Evolutionary conservation across 2,888 invertebrate species (phyloP).

Genomic region (Gari tellinella): DNA sequence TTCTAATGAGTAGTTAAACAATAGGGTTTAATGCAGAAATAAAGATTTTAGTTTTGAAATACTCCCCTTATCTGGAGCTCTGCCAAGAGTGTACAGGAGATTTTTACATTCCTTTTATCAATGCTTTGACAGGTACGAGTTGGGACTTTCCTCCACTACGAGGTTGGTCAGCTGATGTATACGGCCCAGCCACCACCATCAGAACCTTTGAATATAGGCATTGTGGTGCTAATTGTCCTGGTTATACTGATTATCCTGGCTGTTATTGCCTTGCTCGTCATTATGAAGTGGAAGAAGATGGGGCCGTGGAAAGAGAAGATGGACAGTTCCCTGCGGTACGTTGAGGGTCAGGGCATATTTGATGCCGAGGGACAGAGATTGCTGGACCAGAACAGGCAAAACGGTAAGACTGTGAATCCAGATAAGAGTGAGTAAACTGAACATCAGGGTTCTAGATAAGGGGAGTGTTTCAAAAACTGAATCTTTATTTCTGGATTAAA

Average conservation of each 20-base stretch:
- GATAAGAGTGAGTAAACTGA: no score
- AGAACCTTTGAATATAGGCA: slow-evolving; percentile 41
- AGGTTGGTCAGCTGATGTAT: slow-evolving; percentile 73
- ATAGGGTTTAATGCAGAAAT: no score
- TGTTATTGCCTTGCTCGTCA: slow-evolving; percentile 61
- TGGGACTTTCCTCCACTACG: slow-evolving; percentile 66
- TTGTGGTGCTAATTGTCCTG: slow-evolving; percentile 65
- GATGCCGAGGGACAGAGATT: slow-evolving; percentile 43
- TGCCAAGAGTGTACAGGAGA: no score
- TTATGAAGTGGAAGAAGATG: slow-evolving; percentile 70
- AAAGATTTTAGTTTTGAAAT: no score
- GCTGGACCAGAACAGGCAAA: slow-evolving; percentile 56
- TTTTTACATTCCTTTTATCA: background rate
- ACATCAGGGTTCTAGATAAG: no score
- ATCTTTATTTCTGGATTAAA: no score
- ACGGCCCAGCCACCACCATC: slow-evolving; percentile 22
- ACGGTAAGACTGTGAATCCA: no score
- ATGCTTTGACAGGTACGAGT: slow-evolving; percentile 68
- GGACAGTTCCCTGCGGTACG: slow-evolving; percentile 15
- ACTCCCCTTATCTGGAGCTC: no score
- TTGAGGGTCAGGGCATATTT: slow-evolving; percentile 20
- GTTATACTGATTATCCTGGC: slow-evolving; percentile 64
- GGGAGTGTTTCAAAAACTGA: no score
- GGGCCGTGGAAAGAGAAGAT: slow-evolving; percentile 63
- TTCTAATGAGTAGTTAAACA: no score